phyloP scores from a whole-genome alignment of 2,797 vertebrate genomes.

The Cyprinella venusta region DNA sequence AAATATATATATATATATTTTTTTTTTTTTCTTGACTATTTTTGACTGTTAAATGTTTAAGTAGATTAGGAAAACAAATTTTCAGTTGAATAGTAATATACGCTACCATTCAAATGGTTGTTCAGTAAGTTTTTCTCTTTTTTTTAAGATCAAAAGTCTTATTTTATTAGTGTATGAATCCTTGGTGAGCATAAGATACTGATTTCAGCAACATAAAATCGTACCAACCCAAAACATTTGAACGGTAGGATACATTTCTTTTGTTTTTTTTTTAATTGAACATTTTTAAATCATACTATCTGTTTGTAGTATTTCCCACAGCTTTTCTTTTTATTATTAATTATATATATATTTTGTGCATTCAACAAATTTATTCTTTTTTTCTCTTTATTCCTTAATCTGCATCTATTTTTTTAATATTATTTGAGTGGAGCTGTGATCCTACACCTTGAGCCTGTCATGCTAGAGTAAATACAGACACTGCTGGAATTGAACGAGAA shows the following conservation, averaged over 20 bases:
- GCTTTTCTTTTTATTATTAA: too few species aligned
- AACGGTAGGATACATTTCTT: neutral
- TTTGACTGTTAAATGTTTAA: too few species aligned
- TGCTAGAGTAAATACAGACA: neutral
- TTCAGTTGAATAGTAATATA: neutral
- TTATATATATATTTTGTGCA: neutral
- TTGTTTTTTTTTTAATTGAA: neutral
- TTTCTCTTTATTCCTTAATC: neutral
- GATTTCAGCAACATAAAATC: neutral
- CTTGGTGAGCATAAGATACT: too few species aligned
- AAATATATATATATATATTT: too few species aligned
- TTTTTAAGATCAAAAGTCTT: too few species aligned
- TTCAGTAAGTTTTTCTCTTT: rapidly evolving
- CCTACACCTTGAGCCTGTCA: neutral
- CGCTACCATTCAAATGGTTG: too few species aligned
- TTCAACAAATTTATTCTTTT: neutral
- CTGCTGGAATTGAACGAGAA: neutral
- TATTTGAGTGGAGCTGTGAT: neutral
- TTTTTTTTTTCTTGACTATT: neutral
- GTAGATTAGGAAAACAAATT: too few species aligned
- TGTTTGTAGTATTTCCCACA: neutral
- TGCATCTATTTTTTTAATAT: neutral
- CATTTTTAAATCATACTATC: too few species aligned
- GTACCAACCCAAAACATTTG: neutral
- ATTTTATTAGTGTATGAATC: too few species aligned